Evolutionary conservation across 2,113 vertebrate species (phyloP).

Genomic region (Furnarius figulus): DNA sequence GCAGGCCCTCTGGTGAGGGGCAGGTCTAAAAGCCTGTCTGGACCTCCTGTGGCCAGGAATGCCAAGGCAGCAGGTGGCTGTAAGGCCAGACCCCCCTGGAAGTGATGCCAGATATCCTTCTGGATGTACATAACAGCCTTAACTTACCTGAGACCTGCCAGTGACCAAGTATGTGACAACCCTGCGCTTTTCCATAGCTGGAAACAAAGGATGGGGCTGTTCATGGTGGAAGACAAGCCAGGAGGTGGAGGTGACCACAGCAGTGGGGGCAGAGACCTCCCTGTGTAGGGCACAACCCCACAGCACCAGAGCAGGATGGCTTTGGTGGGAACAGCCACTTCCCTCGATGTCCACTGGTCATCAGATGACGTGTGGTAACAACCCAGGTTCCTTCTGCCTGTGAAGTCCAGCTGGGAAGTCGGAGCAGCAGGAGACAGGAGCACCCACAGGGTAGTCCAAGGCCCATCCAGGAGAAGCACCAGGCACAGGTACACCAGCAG

Average conservation of each 20-base stretch:
- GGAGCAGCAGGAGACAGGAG: background rate
- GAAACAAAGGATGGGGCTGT: fast-evolving
- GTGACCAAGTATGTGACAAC: fast-evolving
- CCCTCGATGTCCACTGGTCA: fast-evolving
- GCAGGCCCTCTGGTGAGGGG: background rate
- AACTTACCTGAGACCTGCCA: background rate
- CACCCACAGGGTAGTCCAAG: fast-evolving
- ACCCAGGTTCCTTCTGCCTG: background rate
- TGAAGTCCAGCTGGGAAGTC: fast-evolving
- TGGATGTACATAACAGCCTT: background rate
- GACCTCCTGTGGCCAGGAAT: background rate
- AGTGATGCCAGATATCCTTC: background rate
- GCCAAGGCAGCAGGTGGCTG: background rate
- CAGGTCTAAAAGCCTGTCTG: background rate
- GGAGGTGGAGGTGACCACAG: background rate
- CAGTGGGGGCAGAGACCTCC: background rate
- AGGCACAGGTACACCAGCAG: background rate
- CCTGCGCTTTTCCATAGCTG: fast-evolving
- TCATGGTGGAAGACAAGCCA: fast-evolving
- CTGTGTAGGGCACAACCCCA: background rate
- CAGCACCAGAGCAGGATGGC: fast-evolving
- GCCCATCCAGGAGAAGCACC: background rate
- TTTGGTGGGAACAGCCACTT: background rate
- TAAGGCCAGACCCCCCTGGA: constrained; percentile 73
- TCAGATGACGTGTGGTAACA: fast-evolving